A percentile compares a stretch with the other conserved stretches of the same genome.
phyloP scores from a whole-genome alignment of 2,797 vertebrate species.

The Hemibagrus guttatus region DNA sequence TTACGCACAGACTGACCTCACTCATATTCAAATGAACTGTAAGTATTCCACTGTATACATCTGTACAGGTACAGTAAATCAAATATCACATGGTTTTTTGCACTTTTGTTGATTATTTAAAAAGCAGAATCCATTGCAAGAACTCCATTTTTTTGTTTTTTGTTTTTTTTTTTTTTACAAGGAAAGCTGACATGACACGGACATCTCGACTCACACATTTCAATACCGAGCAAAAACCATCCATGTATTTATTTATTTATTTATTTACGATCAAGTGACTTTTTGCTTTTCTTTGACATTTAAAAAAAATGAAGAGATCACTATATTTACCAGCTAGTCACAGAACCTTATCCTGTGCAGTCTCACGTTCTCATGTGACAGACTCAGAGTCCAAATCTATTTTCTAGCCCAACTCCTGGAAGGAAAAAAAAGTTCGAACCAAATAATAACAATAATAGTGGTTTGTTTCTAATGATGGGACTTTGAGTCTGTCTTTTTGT shows the following conservation, averaged over 20 bases:
- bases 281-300: conserved; percentile 74
- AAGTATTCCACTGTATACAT: conserved; percentile 79
- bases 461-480: conserved; percentile 66
- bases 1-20: conserved; percentile 65
- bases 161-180: conserved; percentile 67
- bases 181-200: conserved; percentile 78
- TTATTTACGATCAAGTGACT: conserved; percentile 71
- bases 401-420: conserved; percentile 8
- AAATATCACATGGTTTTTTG: conserved; percentile 64
- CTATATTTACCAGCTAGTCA: conserved; percentile 60
- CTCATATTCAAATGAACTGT: conserved; percentile 66
- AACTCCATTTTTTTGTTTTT: conserved; percentile 63
- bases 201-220: conserved; percentile 80
- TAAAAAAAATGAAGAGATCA: conserved; percentile 71
- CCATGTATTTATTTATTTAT: conserved; percentile 51
- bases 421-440: conserved; percentile 47
- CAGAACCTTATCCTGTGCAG: conserved; percentile 56
- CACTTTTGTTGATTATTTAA: conserved; percentile 71
- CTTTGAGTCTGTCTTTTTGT: conserved; percentile 73
- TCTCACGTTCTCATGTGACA: conserved; percentile 59
- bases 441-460: conserved; percentile 56
- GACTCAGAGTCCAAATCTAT: conserved; percentile 46
- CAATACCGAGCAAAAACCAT: conserved; percentile 81
- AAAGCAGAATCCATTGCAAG: conserved; percentile 69
- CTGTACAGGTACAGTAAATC: conserved; percentile 84